A percentile compares a stretch with the other conserved stretches of the same genome.
These are phyloP conservation scores for Agrotis exclamationis DNA, from an alignment of 2,888 invertebrate genomes.

Conservation along the genomic window DNA sequence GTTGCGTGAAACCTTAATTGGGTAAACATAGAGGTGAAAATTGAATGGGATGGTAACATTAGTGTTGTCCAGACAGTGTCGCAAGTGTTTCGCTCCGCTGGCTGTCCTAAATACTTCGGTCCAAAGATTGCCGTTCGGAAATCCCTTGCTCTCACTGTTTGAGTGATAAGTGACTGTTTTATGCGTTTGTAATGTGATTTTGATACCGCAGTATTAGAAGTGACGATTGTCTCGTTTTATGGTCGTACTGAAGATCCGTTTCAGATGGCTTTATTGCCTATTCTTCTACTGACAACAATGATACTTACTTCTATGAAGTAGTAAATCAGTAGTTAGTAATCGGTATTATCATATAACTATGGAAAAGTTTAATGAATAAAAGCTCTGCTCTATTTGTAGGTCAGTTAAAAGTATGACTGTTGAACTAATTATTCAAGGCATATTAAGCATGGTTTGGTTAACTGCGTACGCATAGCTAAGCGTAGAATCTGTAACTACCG, in stretches of 20 bases:
- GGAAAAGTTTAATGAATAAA: too few relatives aligned
- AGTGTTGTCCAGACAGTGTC: conserved; percentile 72
- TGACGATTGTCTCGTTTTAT: conserved; percentile 2
- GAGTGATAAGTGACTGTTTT: conserved; percentile 53
- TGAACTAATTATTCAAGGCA: neutral
- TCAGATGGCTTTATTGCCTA: neutral
- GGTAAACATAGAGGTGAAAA: conserved; percentile 67
- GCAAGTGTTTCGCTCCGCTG: conserved; percentile 77
- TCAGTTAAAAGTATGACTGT: neutral
- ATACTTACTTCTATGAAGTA: neutral
- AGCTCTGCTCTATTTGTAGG: too few relatives aligned
- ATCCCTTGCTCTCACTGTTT: conserved; percentile 68
- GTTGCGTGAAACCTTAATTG: conserved; percentile 56
- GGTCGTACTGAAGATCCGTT: neutral
- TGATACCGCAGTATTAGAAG: conserved; percentile 40
- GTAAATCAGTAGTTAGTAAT: too few relatives aligned
- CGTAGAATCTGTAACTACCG: neutral
- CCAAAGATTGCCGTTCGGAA: conserved; percentile 78
- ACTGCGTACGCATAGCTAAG: neutral
- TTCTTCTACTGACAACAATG: neutral
- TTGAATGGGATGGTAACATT: conserved; percentile 58
- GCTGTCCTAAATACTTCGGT: conserved; percentile 82
- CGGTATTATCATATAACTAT: too few relatives aligned
- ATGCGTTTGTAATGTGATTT: conserved; percentile 57
- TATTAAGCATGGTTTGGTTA: neutral